These are phyloP conservation scores for Bombus confusus DNA, from an alignment of 1,140 invertebrate genomes.

Conservation along the genomic window DNA sequence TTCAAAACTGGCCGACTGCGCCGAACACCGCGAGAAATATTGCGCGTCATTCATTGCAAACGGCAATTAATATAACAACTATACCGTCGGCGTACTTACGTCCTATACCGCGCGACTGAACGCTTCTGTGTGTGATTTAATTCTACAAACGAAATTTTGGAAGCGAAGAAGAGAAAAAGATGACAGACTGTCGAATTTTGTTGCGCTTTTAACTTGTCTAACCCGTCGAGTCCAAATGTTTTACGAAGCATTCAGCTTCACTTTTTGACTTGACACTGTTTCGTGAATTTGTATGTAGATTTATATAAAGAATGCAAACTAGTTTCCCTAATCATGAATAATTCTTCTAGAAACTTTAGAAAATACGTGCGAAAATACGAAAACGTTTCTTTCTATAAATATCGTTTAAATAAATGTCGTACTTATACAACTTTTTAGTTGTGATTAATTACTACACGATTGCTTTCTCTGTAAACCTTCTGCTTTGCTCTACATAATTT, in stretches of 20 bases:
- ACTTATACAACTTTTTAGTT: too few relatives aligned
- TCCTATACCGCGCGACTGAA: not conserved
- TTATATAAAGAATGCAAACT: too few relatives aligned
- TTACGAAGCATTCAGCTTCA: not conserved
- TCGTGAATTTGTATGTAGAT: too few relatives aligned
- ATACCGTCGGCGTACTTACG: conserved; percentile 11
- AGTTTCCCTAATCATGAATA: not conserved
- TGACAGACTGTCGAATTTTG: not conserved
- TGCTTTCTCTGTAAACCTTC: too few relatives aligned
- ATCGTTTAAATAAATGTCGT: too few relatives aligned
- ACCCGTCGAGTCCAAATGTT: too few relatives aligned
- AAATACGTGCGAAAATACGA: not conserved
- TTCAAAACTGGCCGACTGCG: conserved; percentile 32
- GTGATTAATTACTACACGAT: too few relatives aligned
- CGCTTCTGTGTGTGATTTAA: not conserved
- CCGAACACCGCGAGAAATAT: conserved; percentile 37
- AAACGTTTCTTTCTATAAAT: too few relatives aligned
- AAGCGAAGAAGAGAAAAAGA: not conserved
- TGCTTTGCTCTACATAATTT: too few relatives aligned
- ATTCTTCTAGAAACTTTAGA: not conserved
- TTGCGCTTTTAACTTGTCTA: too few relatives aligned
- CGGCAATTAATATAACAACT: conserved; percentile 29
- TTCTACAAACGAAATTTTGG: not conserved
- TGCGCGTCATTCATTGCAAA: conserved; percentile 31
- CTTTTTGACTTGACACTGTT: not conserved